Percentiles rank a stretch among this genome's conserved stretches.
Conservation (phyloP, 2,888 invertebrate species). For the Hemicrepidius hirtus region DNA sequence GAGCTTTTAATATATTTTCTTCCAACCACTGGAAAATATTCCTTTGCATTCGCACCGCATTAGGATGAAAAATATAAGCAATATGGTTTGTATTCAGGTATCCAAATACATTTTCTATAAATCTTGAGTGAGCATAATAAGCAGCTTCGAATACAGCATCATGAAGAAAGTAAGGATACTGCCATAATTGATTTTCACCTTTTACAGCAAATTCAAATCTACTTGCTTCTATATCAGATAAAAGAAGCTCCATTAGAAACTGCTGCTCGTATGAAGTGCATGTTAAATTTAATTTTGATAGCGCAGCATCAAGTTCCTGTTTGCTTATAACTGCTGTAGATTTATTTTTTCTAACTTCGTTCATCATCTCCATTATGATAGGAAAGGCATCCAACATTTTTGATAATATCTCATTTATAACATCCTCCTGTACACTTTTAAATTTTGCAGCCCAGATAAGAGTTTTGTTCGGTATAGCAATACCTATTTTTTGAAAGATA, state of each 20-base stretch:
- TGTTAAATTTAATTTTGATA: background rate
- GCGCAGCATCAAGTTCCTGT: background rate
- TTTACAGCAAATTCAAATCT: background rate
- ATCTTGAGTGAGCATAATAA: background rate
- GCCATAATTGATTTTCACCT: background rate
- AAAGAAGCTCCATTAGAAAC: background rate
- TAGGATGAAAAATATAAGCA: background rate
- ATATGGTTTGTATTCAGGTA: background rate
- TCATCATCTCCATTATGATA: background rate
- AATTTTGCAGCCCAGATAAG: background rate
- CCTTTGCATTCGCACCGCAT: background rate
- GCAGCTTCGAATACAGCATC: background rate
- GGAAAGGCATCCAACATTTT: background rate
- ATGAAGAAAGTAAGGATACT: constrained; percentile 5
- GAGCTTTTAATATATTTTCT: background rate
- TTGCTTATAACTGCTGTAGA: background rate
- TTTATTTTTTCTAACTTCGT: background rate
- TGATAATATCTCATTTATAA: background rate
- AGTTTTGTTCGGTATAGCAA: constrained; percentile 4
- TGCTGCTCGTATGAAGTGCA: background rate
- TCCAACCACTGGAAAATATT: background rate
- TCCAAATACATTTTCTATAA: background rate
- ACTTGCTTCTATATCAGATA: background rate
- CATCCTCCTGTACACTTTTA: background rate
- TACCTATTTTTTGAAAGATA: background rate